Conservation (phyloP, 2,113 vertebrate genomes). For the Todiramphus chloris region DNA sequence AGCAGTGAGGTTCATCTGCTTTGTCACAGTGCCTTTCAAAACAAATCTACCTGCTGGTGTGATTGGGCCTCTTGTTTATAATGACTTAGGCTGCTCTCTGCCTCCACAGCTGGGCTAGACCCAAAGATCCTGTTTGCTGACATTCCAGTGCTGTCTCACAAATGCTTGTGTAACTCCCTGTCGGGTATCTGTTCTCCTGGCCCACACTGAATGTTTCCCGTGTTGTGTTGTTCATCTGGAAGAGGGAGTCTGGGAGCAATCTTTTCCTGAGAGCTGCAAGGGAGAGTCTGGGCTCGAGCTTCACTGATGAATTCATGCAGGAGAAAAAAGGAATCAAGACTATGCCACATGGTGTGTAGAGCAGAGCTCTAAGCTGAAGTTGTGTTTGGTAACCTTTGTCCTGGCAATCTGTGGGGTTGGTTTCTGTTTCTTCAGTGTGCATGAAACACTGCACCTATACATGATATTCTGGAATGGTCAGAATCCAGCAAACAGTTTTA, state of each 20-base stretch:
- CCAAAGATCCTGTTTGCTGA: conserved; percentile 52
- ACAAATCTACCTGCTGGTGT: background rate
- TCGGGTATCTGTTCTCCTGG: background rate
- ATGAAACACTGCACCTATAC: background rate
- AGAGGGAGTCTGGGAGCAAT: background rate
- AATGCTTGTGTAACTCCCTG: background rate
- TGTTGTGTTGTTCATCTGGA: background rate
- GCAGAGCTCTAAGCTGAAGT: background rate
- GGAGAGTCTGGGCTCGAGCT: background rate
- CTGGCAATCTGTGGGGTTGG: background rate
- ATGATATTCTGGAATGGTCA: background rate
- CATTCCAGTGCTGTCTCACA: conserved; percentile 22
- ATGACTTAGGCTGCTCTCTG: background rate
- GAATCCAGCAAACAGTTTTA: background rate
- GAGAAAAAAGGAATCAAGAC: background rate
- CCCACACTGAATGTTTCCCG: background rate
- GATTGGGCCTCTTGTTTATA: background rate
- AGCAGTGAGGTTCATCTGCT: background rate
- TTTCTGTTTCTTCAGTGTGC: background rate
- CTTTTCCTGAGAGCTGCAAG: background rate
- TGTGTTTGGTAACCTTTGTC: background rate
- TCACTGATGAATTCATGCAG: background rate
- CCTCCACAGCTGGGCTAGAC: background rate
- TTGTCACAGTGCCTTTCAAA: background rate
- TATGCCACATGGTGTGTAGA: background rate